Base-by-base conservation (phyloP, 2,113 vertebrate genomes). In the Bos javanicus region DNA sequence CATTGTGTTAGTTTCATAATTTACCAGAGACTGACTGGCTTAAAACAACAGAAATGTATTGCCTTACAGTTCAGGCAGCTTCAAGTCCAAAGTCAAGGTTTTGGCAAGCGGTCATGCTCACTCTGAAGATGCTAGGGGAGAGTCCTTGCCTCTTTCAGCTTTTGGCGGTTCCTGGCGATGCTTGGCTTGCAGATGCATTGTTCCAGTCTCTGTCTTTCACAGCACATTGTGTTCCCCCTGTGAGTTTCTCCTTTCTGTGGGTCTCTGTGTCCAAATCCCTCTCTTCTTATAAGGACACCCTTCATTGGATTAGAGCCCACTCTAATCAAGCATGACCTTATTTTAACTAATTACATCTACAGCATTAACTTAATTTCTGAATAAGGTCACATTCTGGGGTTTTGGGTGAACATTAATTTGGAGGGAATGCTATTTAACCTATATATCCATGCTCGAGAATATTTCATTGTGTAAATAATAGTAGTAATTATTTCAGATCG, bases 311-410 rank as follows among this genome's bases (percentile, higher is more conserved):
- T 90, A 71, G 28, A 52, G 5, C 23, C 7, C 14, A 87, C 14
- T 21, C 9, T 25, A 23, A 81, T 28, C 2, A 80, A 91, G 5
- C 50, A 28, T 81, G 23, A 84, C 6, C 33, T 91, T 8, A 36
- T 52, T 15, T 81, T 91, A 81, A 36, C 7, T 64, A 85, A 36
- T 93, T 81, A 9, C 4, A 89, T 76, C 1, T 88, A 14, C 0
- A 36, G 93, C 90, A 12, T 87, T 39, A 82, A 59, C 1, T 91
- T 87, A 78, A 82, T 59, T 95, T 95, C 52, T 67, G 39, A 76
- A 43, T 33, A 82, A 71, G 15, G 21, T 83, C 28, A 57, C 30
- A 80, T 36, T 59, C 78, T 86, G 19, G 78, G 7, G 33, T 80
- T 78, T 92, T 21, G 16, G 4, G 4, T 28, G 17, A 71, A 16